Percentiles rank a stretch among this genome's conserved stretches.
Evolutionary conservation across 2,113 vertebrate species (phyloP).

Genomic region (Riparia riparia): DNA sequence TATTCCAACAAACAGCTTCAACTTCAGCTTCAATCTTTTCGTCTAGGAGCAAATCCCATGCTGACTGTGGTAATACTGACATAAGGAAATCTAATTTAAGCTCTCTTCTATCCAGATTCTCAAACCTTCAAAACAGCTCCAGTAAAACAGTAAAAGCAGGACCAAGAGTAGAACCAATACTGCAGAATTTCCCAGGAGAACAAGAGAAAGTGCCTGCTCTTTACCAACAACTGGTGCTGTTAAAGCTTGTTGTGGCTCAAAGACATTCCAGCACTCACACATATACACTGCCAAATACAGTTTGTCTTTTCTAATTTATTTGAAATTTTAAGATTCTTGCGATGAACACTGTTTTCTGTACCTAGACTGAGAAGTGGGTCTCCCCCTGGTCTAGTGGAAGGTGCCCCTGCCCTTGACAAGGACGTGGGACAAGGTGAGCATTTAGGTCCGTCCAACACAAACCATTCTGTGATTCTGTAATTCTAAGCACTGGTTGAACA

Average conservation of each 20-base stretch:
- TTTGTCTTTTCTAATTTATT: not conserved
- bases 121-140: not conserved
- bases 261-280: not conserved
- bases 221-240: not conserved
- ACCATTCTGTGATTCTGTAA: not conserved
- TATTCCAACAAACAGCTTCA: fast-evolving
- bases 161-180: not conserved
- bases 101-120: not conserved
- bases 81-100: not conserved
- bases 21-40: not conserved
- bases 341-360: not conserved
- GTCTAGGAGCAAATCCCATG: fast-evolving
- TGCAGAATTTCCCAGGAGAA: not conserved
- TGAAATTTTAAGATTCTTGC: not conserved
- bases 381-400: not conserved
- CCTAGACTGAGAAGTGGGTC: not conserved
- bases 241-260: not conserved
- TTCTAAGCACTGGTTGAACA: not conserved
- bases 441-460: not conserved
- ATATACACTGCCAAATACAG: fast-evolving
- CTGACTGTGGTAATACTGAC: not conserved
- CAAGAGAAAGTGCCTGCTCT: not conserved
- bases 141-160: not conserved
- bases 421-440: not conserved
- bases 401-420: not conserved